Conservation (phyloP, 2,888 invertebrate species). For the Fissipunctia ypsillon region DNA sequence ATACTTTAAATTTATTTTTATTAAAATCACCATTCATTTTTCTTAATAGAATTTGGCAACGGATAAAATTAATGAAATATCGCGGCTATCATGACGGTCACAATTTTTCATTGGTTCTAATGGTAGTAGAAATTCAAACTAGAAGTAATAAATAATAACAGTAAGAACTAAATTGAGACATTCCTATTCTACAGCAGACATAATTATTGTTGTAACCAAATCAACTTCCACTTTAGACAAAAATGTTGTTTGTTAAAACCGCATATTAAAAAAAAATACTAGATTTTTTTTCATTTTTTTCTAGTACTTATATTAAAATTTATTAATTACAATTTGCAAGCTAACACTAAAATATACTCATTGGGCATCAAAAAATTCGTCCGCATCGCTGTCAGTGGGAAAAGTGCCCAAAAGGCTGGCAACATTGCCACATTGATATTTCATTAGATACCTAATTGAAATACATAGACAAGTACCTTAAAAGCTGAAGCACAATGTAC, state of each 20-base stretch:
- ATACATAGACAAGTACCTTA: constrained; percentile 9
- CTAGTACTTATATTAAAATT: no score
- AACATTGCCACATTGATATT: no score
- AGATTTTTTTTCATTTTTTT: no score
- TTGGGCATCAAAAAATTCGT: not conserved
- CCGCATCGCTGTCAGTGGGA: no score
- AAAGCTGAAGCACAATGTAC: constrained; percentile 11
- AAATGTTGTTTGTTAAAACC: constrained; percentile 4
- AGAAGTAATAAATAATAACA: constrained; percentile 38
- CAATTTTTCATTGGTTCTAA: constrained; percentile 56
- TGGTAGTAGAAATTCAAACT: constrained; percentile 38
- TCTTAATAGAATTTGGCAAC: constrained; percentile 72
- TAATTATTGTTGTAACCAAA: constrained; percentile 24
- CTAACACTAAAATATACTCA: no score
- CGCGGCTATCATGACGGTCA: constrained; percentile 46
- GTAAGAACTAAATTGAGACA: constrained; percentile 52
- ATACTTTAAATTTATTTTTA: constrained; percentile 84
- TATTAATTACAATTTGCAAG: no score
- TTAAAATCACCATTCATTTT: constrained; percentile 78
- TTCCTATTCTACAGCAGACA: constrained; percentile 35
- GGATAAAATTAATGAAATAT: constrained; percentile 68
- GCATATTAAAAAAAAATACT: no score
- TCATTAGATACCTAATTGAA: constrained; percentile 15
- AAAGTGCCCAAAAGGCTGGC: no score
- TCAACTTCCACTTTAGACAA: constrained; percentile 23